Evolutionary conservation across 2,888 invertebrate genomes (phyloP).

Genomic region (Halictus ligatus): DNA sequence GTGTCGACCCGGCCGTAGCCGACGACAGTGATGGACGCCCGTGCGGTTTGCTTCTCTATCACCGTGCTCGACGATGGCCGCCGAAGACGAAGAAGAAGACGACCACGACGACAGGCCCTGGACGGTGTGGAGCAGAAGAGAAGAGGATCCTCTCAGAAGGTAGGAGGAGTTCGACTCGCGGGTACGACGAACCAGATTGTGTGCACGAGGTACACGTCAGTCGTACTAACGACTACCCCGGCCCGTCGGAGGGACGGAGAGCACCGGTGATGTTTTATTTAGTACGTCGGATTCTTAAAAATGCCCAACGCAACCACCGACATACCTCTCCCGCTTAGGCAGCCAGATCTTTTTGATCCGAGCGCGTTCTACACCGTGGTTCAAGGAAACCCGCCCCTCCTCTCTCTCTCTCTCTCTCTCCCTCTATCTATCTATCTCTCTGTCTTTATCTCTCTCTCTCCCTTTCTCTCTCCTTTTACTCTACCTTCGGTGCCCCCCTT

Average conservation of each 20-base stretch:
- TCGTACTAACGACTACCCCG: conserved; percentile 80
- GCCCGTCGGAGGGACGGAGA: conserved; percentile 23
- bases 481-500: not conserved
- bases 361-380: conserved; percentile 11
- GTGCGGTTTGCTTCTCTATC: conserved; percentile 82
- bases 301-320: conserved; percentile 65
- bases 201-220: conserved; percentile 80
- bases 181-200: conserved; percentile 77
- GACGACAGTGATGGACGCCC: conserved; percentile 82
- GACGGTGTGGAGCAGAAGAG: not conserved
- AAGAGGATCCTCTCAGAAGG: conserved; percentile 24
- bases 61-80: conserved; percentile 72
- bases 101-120: conserved; percentile 43
- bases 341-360: conserved; percentile 49
- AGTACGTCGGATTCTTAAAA: conserved; percentile 78
- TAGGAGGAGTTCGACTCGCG: conserved; percentile 59
- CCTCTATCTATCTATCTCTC: not conserved
- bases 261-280: conserved; percentile 82
- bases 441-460: not conserved
- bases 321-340: conserved; percentile 38
- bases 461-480: not conserved
- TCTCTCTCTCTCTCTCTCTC: not conserved
- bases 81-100: conserved; percentile 64
- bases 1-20: conserved; percentile 66
- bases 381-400: conserved; percentile 45